Conservation (phyloP, 1,140 invertebrate genomes). For the Littorina saxatilis region DNA sequence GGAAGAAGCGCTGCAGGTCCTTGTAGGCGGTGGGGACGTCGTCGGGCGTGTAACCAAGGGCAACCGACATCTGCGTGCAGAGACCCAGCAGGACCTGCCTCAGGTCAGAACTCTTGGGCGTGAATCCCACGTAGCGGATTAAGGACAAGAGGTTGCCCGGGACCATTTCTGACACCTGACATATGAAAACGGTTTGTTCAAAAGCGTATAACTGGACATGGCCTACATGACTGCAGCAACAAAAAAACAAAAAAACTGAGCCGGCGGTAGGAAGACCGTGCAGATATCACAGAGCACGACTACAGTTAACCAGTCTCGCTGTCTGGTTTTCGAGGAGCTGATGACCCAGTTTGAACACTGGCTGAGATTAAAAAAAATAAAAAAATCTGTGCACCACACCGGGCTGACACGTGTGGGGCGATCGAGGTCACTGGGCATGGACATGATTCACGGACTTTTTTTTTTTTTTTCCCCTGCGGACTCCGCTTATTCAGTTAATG, state of each 20-base stretch:
- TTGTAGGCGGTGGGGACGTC: conserved; percentile 61
- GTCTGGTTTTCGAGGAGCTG: no score
- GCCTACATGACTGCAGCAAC: no score
- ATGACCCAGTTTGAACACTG: no score
- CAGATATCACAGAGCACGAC: not conserved
- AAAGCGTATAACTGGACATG: no score
- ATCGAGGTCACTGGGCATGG: no score
- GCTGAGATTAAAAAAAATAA: not conserved
- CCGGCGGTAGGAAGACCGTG: no score
- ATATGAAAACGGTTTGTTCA: no score
- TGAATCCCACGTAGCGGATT: conserved; percentile 66
- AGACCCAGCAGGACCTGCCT: conserved; percentile 94
- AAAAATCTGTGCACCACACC: not conserved
- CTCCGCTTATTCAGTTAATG: not conserved
- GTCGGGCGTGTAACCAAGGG: conserved; percentile 44
- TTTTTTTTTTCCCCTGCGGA: no score
- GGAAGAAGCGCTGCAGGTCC: conserved; percentile 63
- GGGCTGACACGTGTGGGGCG: no score
- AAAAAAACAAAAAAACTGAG: no score
- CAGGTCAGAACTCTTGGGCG: conserved; percentile 78
- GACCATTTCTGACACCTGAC: conserved; percentile 66
- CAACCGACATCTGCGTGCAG: conserved; percentile 81
- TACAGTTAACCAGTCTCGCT: no score
- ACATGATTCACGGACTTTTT: no score
- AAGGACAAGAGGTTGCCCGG: conserved; percentile 53